Evolutionary conservation across 2,797 vertebrate species (phyloP).

Genomic region (Anas georgica): DNA sequence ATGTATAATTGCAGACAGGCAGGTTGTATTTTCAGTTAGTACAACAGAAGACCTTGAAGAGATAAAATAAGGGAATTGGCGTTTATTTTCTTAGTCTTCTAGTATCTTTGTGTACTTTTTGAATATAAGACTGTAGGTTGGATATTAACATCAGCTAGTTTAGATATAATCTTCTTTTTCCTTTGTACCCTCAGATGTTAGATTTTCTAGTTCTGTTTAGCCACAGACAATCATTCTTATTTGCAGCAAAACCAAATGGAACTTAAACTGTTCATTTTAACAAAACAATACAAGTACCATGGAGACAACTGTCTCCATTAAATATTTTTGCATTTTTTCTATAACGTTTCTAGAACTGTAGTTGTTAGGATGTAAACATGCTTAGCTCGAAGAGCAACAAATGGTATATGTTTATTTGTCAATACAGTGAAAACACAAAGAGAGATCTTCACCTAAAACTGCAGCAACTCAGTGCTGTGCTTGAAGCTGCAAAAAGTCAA

Average conservation of each 20-base stretch:
- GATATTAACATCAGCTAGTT: neutral
- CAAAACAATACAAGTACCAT: neutral
- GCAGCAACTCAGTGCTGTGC: neutral
- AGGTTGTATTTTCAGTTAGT: slow-evolving; percentile 54
- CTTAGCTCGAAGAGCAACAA: neutral
- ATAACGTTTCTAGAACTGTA: neutral
- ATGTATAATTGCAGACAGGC: slow-evolving; percentile 39
- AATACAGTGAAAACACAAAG: neutral
- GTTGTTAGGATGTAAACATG: neutral
- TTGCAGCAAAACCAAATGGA: neutral
- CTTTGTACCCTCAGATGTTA: neutral
- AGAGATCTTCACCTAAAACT: neutral
- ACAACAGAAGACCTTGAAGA: neutral
- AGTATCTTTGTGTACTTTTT: neutral
- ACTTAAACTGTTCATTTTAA: neutral
- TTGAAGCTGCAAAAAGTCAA: neutral
- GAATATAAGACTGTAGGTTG: neutral
- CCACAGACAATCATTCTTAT: neutral
- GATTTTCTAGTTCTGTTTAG: neutral
- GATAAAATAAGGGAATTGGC: neutral
- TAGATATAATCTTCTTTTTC: neutral
- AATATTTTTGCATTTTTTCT: neutral
- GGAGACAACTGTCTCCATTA: neutral
- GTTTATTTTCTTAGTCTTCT: neutral
- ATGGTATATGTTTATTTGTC: neutral